Percentiles rank a stretch among this genome's conserved stretches.
phyloP scores from a whole-genome alignment of 2,888 invertebrate species.

The Acrobeloides nanus region DNA sequence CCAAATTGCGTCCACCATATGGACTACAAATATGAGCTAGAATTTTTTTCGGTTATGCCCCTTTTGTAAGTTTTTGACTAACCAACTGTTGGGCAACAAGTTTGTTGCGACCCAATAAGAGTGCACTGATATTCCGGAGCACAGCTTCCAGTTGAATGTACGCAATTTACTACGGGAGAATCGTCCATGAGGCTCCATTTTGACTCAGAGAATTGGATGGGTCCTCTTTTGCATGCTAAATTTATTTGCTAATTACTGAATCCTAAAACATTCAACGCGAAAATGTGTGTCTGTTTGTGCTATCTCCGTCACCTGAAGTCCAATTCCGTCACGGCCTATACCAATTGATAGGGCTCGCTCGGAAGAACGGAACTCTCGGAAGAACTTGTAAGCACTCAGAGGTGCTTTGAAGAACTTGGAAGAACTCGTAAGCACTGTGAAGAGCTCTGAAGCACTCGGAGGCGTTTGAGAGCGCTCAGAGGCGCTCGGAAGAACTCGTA shows the following conservation, averaged over 20 bases:
- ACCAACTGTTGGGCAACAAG: constrained; percentile 42
- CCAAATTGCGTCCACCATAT: constrained; percentile 31
- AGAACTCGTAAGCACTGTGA: too few relatives aligned
- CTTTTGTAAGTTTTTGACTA: background rate
- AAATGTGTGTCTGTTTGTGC: too few relatives aligned
- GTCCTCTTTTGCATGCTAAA: constrained; percentile 39
- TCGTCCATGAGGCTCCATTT: constrained; percentile 40
- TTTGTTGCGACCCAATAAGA: constrained; percentile 41
- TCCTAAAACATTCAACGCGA: too few relatives aligned
- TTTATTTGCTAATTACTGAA: constrained; percentile 1
- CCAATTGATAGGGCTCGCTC: too few relatives aligned
- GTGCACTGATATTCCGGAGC: constrained; percentile 37
- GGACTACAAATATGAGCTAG: constrained; percentile 39
- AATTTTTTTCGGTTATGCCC: background rate
- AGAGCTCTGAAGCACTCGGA: too few relatives aligned
- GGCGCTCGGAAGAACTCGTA: too few relatives aligned
- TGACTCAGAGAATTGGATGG: constrained; percentile 31
- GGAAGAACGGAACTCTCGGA: too few relatives aligned
- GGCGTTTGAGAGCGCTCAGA: too few relatives aligned
- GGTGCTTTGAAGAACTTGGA: too few relatives aligned
- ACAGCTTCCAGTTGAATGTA: constrained; percentile 34
- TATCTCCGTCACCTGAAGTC: too few relatives aligned
- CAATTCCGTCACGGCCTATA: too few relatives aligned
- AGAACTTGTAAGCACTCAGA: too few relatives aligned
- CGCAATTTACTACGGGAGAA: constrained; percentile 38